Evolutionary conservation across 2,797 vertebrate genomes (phyloP).

Genomic region (Hyperoplus immaculatus): DNA sequence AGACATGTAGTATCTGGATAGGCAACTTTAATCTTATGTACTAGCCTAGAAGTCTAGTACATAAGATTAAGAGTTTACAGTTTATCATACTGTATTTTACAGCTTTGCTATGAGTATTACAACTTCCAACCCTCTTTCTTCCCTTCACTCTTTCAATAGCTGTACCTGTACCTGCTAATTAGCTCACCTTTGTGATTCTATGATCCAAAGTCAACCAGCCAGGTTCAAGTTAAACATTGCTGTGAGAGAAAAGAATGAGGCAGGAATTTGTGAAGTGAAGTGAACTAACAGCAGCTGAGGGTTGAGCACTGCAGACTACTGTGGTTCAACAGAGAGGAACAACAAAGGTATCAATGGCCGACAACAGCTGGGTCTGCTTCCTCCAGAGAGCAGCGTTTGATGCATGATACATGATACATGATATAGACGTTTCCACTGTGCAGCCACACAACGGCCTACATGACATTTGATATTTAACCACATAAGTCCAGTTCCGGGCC

Average conservation of each 20-base stretch:
- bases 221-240: slow-evolving; percentile 13
- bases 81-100: neutral
- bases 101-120: neutral
- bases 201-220: neutral
- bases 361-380: slow-evolving; percentile 78
- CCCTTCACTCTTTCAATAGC: neutral
- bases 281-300: slow-evolving; percentile 62
- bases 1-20: neutral
- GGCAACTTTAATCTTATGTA: no score
- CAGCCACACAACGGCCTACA: slow-evolving; percentile 58
- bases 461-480: slow-evolving; percentile 69
- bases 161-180: slow-evolving; percentile 1
- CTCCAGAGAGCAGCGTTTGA: slow-evolving; percentile 65
- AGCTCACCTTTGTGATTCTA: slow-evolving; percentile 5
- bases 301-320: slow-evolving; percentile 29
- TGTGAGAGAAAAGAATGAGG: slow-evolving; percentile 35
- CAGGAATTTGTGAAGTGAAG: slow-evolving; percentile 33
- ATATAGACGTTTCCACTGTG: slow-evolving; percentile 60
- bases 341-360: slow-evolving; percentile 73
- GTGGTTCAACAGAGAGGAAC: slow-evolving; percentile 61
- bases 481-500: slow-evolving; percentile 56
- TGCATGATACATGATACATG: slow-evolving; percentile 65
- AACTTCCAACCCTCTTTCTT: neutral
- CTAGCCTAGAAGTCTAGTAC: no score
- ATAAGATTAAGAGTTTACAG: neutral